Percentiles rank a stretch among this genome's conserved stretches.
Conservation (phyloP, 2,113 vertebrate species). For the Cryptomyrus ogoouensis region DNA sequence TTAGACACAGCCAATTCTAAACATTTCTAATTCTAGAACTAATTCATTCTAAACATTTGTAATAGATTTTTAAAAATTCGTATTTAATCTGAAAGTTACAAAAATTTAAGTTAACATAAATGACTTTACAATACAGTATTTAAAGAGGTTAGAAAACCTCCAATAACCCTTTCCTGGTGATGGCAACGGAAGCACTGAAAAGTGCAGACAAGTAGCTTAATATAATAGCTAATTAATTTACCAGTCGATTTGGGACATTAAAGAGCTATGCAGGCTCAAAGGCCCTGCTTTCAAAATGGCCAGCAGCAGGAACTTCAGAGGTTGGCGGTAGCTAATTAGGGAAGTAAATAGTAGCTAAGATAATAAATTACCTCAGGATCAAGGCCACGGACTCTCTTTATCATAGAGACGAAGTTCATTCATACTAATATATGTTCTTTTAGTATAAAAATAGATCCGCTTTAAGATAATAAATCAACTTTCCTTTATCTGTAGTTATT, state of each 20-base stretch:
- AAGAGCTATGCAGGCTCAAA: neutral
- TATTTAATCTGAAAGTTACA: neutral
- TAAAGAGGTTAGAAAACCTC: neutral
- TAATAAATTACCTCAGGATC: neutral
- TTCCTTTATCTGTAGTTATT: neutral
- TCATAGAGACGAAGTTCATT: neutral
- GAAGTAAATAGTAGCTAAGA: conserved; percentile 6
- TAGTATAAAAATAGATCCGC: neutral
- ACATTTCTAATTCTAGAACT: too few species aligned
- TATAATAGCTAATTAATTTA: neutral
- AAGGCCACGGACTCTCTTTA: neutral
- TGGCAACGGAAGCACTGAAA: neutral
- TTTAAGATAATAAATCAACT: neutral
- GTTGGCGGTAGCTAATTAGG: neutral
- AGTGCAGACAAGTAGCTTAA: neutral
- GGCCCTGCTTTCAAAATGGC: neutral
- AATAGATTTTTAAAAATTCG: neutral
- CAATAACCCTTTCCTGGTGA: neutral
- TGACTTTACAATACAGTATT: neutral
- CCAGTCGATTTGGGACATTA: neutral
- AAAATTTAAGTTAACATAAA: neutral
- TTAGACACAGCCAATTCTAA: neutral
- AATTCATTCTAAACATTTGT: neutral
- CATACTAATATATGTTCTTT: neutral
- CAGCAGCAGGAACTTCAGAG: neutral